These are phyloP conservation scores for Lasioglossum marginatum DNA, from an alignment of 2,888 invertebrate genomes.

Conservation along the genomic window DNA sequence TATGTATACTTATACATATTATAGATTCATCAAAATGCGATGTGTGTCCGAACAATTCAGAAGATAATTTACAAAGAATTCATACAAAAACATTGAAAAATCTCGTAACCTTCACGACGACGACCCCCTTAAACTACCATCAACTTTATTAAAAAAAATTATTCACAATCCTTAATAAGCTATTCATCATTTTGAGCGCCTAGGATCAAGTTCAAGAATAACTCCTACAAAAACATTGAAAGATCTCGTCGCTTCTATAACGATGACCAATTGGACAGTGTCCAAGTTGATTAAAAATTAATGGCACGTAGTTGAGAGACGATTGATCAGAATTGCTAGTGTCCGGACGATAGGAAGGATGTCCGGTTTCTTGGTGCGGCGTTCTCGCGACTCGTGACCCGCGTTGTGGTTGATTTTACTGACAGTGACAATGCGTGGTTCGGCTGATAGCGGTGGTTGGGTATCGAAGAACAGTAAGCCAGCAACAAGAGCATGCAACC, in stretches of 20 bases:
- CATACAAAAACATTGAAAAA: no score
- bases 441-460: slow-evolving; percentile 35
- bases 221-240: background rate
- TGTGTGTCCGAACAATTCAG: no score
- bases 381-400: background rate
- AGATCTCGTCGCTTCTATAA: background rate
- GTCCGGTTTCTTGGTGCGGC: slow-evolving; percentile 6
- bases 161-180: no score
- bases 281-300: background rate
- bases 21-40: no score
- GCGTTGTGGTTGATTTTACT: slow-evolving; percentile 19
- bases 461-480: slow-evolving; percentile 65
- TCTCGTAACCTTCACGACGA: no score
- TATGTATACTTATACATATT: no score
- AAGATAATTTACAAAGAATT: no score
- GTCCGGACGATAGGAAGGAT: slow-evolving; percentile 3
- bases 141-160: no score
- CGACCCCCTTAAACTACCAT: no score
- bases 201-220: background rate
- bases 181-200: background rate
- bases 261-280: background rate
- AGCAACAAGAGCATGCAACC: slow-evolving; percentile 66
- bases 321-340: background rate
- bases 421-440: slow-evolving; percentile 54
- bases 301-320: background rate